Evolutionary conservation across 2,113 vertebrate species (phyloP).

Genomic region (Seriola dumerili): DNA sequence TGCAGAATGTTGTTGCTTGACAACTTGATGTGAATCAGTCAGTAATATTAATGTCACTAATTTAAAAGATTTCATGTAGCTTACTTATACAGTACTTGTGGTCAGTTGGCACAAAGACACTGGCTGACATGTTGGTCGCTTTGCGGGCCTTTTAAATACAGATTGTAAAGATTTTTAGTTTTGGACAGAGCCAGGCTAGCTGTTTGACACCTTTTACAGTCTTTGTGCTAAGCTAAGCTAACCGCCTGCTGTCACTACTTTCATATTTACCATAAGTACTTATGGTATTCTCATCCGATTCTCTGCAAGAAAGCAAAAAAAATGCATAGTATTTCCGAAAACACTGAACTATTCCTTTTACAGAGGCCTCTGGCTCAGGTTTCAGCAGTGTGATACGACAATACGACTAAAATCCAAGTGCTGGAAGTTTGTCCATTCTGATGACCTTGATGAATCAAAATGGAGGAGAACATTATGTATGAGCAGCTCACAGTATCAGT

Average conservation of each 20-base stretch:
- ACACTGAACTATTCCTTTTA: neutral
- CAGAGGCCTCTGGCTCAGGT: slow-evolving; percentile 19
- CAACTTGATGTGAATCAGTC: too few species aligned
- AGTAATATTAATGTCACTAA: too few species aligned
- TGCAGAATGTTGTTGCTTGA: too few species aligned
- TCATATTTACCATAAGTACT: neutral
- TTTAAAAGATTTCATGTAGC: too few species aligned
- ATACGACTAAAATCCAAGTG: neutral
- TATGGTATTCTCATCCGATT: neutral
- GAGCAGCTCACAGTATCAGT: slow-evolving; percentile 17
- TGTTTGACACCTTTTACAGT: neutral
- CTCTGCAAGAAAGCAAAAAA: neutral
- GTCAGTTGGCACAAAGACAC: too few species aligned
- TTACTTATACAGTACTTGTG: too few species aligned
- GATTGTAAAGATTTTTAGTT: neutral
- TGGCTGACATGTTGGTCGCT: too few species aligned
- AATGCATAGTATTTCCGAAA: neutral
- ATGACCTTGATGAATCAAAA: slow-evolving; percentile 5
- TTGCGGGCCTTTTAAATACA: too few species aligned
- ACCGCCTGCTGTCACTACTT: neutral
- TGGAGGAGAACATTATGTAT: neutral
- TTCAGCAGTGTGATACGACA: slow-evolving; percentile 13
- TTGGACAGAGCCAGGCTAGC: too few species aligned
- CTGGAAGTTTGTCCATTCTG: neutral
- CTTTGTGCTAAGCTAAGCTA: neutral